Base-by-base conservation (phyloP, 2,888 invertebrate genomes). In the Stegophylla sp. region DNA sequence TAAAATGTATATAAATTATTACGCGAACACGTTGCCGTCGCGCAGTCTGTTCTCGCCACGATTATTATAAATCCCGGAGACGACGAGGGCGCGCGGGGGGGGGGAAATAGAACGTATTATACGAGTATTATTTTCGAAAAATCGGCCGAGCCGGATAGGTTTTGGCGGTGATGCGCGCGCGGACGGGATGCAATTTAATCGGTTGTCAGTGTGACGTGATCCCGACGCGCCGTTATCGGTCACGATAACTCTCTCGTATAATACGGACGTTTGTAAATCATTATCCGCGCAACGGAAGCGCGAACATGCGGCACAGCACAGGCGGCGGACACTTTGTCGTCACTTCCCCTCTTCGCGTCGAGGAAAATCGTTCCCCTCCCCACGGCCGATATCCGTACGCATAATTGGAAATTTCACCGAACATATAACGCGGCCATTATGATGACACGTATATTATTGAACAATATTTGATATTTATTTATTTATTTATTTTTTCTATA, bases 201-300 rank as follows among this genome's bases (percentile, higher is more conserved):
- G 74, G 48, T 41, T 64, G 74, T 61, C 73, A 28, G 41, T n/a
- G 64, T 56, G 66, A 67, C 64, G 66, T 77, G 77, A 77, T 77
- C 69, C 77, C 28, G 34, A 41, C 59, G 59, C 9, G 45, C 61
- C 23, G 67, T 17, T 41, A 34, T 69, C 69, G 61, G 20, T 59
- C 77, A 79, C 77, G 77, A 15, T 17, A 43, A 28, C n/a, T 3
- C 9, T 15, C 23, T 4, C 17, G 17, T 48, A 48, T 15, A 15
- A 20, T 12, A 17, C 10, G 17, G 26, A 17, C 59, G 56, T 61
- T 61, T 61, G 69, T 61, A 71, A 69, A 79, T 51, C 69, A 51
- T 79, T 71, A 79, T 79, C 79, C 79, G 69, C 69, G 20, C 1
- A 28, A 28, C 48, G 23, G 17, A 79, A 69, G 69, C 77, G 77